phyloP scores from a whole-genome alignment of 2,888 invertebrate species.

The Pristionchus entomophagus region DNA sequence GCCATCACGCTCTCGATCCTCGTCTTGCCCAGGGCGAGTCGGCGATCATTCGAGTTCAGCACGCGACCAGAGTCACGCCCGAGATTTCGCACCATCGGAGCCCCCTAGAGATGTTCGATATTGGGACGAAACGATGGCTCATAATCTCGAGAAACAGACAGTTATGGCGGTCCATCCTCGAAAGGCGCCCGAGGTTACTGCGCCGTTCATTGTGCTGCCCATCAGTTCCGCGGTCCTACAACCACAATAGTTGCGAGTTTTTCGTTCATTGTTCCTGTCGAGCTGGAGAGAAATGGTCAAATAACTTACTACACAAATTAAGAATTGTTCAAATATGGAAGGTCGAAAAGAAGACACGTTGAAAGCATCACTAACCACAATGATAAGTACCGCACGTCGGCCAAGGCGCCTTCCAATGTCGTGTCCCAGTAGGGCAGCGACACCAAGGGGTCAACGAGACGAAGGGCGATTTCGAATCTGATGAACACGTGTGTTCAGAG shows the following conservation, averaged over 20 bases:
- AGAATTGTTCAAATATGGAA: background rate
- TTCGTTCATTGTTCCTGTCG: no score
- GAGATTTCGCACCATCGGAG: background rate
- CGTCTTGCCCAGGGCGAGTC: background rate
- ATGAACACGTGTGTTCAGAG: background rate
- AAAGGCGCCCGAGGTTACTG: background rate
- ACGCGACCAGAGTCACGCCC: background rate
- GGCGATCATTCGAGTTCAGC: background rate
- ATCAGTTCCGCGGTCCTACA: constrained; percentile 34
- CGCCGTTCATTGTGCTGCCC: background rate
- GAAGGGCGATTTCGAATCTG: constrained; percentile 36
- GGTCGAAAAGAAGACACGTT: background rate
- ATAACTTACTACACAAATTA: no score
- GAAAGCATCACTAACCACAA: background rate
- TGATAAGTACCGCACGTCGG: background rate
- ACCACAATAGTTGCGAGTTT: no score
- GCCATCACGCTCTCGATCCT: background rate
- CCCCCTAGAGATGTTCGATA: no score
- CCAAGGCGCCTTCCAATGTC: constrained; percentile 7
- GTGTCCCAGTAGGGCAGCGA: constrained; percentile 32
- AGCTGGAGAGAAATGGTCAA: no score
- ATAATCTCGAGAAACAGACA: background rate
- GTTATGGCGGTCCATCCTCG: background rate
- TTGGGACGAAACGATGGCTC: no score
- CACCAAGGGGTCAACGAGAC: constrained; percentile 11